phyloP scores from a whole-genome alignment of 1,140 invertebrate species.

The Babylonia areolata region DNA sequence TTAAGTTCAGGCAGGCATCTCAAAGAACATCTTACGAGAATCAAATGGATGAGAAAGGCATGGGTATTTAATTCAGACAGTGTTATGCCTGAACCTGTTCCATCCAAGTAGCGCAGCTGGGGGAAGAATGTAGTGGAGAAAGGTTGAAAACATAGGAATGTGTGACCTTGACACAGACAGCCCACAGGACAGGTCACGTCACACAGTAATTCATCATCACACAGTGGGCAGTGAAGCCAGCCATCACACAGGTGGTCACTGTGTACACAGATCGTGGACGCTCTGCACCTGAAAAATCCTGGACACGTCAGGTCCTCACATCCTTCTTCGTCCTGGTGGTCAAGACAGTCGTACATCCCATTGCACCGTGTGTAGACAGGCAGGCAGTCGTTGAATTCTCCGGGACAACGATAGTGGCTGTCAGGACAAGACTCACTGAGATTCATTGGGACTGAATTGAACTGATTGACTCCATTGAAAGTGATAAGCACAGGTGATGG shows the following conservation, averaged over 20 bases:
- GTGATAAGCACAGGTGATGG: background rate
- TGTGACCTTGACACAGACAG: constrained; percentile 28
- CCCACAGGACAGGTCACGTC: constrained; percentile 46
- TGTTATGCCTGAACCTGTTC: background rate
- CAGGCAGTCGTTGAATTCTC: background rate
- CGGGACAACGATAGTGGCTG: constrained; percentile 10
- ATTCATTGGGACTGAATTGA: background rate
- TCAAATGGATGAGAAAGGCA: background rate
- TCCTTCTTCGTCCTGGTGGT: constrained; percentile 11
- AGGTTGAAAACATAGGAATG: background rate
- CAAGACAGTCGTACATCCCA: constrained; percentile 10
- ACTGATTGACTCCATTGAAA: background rate
- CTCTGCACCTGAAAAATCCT: constrained; percentile 30
- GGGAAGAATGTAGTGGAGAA: background rate
- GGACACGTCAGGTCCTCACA: constrained; percentile 32
- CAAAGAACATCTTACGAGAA: constrained; percentile 1
- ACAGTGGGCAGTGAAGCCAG: constrained; percentile 32
- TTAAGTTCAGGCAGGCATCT: background rate
- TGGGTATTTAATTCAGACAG: background rate
- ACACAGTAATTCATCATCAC: constrained; percentile 42
- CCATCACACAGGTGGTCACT: constrained; percentile 26
- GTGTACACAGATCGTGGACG: constrained; percentile 32
- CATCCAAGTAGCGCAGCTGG: background rate
- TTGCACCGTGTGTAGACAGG: constrained; percentile 21
- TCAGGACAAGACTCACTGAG: background rate